Evolutionary conservation across 2,113 vertebrate genomes (phyloP).

Genomic region (Clarias magur): DNA sequence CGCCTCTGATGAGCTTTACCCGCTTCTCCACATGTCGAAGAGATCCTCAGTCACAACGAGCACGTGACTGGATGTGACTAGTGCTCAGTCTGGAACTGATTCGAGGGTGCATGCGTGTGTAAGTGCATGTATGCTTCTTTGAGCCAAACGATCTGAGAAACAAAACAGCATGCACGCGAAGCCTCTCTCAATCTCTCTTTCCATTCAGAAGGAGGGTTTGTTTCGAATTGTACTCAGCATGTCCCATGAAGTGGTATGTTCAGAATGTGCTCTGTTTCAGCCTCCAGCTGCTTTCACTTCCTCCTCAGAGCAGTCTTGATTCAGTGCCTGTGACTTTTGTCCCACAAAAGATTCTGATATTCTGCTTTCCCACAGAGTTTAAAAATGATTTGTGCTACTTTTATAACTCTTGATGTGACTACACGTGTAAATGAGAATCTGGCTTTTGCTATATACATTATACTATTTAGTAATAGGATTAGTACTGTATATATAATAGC

Average conservation of each 20-base stretch:
- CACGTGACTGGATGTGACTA: not conserved
- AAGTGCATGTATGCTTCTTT: not conserved
- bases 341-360: not conserved
- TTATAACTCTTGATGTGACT: not conserved
- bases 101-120: not conserved
- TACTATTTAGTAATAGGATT: not conserved
- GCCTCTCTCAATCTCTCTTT: not conserved
- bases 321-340: slow-evolving; percentile 12
- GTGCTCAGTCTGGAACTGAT: slow-evolving; percentile 1
- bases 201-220: not conserved
- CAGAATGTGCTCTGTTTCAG: slow-evolving; percentile 38
- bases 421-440: not conserved
- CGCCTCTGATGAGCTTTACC: not conserved
- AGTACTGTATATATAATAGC: not conserved
- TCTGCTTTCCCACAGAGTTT: not conserved
- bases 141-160: not conserved
- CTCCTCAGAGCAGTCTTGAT: not conserved
- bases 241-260: slow-evolving; percentile 28
- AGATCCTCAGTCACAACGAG: not conserved
- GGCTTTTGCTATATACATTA: not conserved
- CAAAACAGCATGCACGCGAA: not conserved
- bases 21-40: not conserved
- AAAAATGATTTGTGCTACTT: not conserved
- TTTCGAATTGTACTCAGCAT: slow-evolving; percentile 19
- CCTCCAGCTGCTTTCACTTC: slow-evolving; percentile 5